These are phyloP conservation scores for Xenopus laevis DNA, from an alignment of 2,113 vertebrate genomes.

Conservation along the genomic window DNA sequence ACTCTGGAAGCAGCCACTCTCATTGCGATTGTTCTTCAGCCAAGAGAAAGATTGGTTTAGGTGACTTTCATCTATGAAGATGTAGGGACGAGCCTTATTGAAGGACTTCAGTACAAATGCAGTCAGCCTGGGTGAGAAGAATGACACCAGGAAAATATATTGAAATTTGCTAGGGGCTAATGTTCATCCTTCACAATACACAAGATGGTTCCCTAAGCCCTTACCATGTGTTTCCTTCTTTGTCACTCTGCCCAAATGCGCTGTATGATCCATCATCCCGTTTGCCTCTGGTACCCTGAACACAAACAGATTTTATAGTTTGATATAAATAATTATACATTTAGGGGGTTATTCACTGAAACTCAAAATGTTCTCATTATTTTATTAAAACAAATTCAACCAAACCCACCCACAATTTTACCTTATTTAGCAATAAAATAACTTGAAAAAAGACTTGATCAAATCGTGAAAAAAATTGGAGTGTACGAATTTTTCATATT, in stretches of 20 bases:
- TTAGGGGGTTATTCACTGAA: too few relatives aligned
- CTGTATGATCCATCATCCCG: conserved; percentile 66
- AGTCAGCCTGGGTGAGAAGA: conserved; percentile 67
- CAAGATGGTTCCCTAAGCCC: conserved; percentile 19
- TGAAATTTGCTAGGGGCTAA: too few relatives aligned
- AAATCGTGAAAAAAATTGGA: too few relatives aligned
- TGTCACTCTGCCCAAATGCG: conserved; percentile 64
- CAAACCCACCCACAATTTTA: too few relatives aligned
- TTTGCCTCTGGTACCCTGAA: conserved; percentile 75
- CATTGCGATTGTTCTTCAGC: conserved; percentile 63
- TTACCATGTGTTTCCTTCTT: conserved; percentile 74
- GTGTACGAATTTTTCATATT: too few relatives aligned
- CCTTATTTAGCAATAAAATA: too few relatives aligned
- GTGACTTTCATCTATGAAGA: conserved; percentile 65
- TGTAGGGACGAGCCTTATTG: conserved; percentile 64
- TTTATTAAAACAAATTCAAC: too few relatives aligned
- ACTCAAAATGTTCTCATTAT: too few relatives aligned
- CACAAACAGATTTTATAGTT: background rate
- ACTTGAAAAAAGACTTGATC: too few relatives aligned
- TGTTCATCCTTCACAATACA: too few relatives aligned
- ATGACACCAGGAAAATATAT: background rate
- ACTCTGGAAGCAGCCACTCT: conserved; percentile 67
- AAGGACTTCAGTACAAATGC: conserved; percentile 86
- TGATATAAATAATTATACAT: too few relatives aligned
- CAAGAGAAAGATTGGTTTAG: conserved; percentile 66